Evolutionary conservation across 1,140 invertebrate species (phyloP).

Genomic region (Drosophila funebris): DNA sequence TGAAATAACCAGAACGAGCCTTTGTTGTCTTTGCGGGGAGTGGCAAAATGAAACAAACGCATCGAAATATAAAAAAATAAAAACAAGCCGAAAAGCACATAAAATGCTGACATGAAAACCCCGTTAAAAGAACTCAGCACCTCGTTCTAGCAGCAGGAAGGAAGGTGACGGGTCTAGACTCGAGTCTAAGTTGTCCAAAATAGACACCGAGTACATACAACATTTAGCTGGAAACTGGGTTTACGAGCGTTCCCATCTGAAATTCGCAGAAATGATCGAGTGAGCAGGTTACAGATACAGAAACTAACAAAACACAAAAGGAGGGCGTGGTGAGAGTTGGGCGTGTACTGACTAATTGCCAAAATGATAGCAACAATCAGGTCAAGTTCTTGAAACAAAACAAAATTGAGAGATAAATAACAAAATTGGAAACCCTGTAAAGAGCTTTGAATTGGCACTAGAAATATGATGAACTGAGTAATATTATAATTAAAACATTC

Average conservation of each 20-base stretch:
- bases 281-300: not conserved
- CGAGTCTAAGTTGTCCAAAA: constrained; percentile 9
- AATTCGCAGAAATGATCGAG: constrained; percentile 59
- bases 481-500: not conserved
- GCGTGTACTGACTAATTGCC: constrained; percentile 35
- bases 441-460: not conserved
- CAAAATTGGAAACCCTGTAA: not conserved
- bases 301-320: not conserved
- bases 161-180: constrained; percentile 24
- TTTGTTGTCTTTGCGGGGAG: constrained; percentile 34
- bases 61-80: constrained; percentile 11
- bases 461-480: not conserved
- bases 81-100: constrained; percentile 24
- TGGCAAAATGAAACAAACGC: constrained; percentile 19
- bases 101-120: constrained; percentile 74
- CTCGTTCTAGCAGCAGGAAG: not conserved
- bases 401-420: constrained; percentile 3
- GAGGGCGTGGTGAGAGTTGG: constrained; percentile 22
- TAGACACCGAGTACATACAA: constrained; percentile 29
- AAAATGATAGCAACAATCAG: constrained; percentile 18
- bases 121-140: constrained; percentile 58
- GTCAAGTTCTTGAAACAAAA: constrained; percentile 7
- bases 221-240: constrained; percentile 66
- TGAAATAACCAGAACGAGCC: constrained; percentile 9
- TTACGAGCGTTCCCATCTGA: constrained; percentile 51